These are phyloP conservation scores for Sinelater perroti DNA, from an alignment of 2,888 invertebrate species.

Conservation along the genomic window DNA sequence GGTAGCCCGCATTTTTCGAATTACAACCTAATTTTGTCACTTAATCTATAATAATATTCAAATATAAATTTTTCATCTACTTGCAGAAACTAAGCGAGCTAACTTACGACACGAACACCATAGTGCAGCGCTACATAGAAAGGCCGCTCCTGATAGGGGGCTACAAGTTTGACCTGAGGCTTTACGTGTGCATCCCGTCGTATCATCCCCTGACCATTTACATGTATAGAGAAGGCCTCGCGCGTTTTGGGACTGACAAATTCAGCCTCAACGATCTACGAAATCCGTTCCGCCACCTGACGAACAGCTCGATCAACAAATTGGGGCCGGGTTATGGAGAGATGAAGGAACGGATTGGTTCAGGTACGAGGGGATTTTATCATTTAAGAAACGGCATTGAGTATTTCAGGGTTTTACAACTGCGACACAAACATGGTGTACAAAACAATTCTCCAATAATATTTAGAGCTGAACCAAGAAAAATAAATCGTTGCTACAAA, in stretches of 20 bases:
- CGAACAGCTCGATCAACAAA: slow-evolving; percentile 92
- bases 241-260: slow-evolving; percentile 82
- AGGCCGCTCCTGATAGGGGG: slow-evolving; percentile 83
- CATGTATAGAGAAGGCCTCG: slow-evolving; percentile 87
- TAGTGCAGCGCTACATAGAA: slow-evolving; percentile 83
- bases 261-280: slow-evolving; percentile 84
- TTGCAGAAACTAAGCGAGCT: slow-evolving; percentile 78
- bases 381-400: no score
- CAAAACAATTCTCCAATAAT: no score
- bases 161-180: slow-evolving; percentile 90
- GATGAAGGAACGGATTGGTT: slow-evolving; percentile 84
- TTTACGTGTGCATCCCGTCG: slow-evolving; percentile 90
- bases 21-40: no score
- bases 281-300: slow-evolving; percentile 86
- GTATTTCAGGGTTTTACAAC: no score
- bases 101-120: slow-evolving; percentile 79
- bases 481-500: no score
- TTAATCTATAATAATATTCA: no score
- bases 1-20: no score
- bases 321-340: slow-evolving; percentile 82
- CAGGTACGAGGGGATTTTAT: no score
- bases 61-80: slow-evolving; percentile 37
- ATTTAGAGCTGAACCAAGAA: no score
- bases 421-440: no score
- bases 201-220: slow-evolving; percentile 88